phyloP scores from a whole-genome alignment of 2,888 invertebrate species.

The Hypena proboscidalis region DNA sequence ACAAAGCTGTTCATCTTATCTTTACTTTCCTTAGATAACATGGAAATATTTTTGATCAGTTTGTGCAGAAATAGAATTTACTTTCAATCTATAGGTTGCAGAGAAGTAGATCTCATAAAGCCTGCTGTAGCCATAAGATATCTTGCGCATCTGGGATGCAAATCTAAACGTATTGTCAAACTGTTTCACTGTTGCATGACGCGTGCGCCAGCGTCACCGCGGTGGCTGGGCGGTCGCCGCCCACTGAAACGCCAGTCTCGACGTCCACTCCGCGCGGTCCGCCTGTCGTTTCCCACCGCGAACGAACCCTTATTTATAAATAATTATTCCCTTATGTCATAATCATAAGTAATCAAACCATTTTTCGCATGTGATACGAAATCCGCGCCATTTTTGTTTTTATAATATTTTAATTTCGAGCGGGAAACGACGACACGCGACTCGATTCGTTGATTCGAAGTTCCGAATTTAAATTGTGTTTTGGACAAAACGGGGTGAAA shows the following conservation, averaged over 20 bases:
- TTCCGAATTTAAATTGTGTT: conserved; percentile 66
- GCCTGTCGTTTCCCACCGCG: conserved; percentile 75
- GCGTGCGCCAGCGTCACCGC: conserved; percentile 57
- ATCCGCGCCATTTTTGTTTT: conserved; percentile 42
- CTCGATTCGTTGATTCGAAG: conserved; percentile 51
- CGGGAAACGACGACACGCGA: conserved; percentile 67
- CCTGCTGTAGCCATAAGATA: no score
- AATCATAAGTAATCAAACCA: conserved; percentile 30
- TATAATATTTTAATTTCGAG: conserved; percentile 43
- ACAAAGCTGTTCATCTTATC: no score
- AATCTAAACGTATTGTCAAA: conserved; percentile 6
- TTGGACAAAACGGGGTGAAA: conserved; percentile 59
- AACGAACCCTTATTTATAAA: conserved; percentile 51
- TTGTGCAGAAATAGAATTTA: no score
- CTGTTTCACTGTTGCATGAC: conserved; percentile 68
- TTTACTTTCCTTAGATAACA: no score
- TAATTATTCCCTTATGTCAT: conserved; percentile 20
- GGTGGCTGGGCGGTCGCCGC: conserved; percentile 72
- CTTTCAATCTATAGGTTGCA: no score
- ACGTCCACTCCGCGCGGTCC: conserved; percentile 85
- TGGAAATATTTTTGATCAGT: no score
- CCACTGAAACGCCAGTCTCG: conserved; percentile 82
- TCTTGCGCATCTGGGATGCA: not conserved
- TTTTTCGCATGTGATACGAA: conserved; percentile 50
- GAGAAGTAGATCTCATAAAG: no score